Base-by-base conservation (phyloP, 1,140 invertebrate species). In the Arion vulgaris region DNA sequence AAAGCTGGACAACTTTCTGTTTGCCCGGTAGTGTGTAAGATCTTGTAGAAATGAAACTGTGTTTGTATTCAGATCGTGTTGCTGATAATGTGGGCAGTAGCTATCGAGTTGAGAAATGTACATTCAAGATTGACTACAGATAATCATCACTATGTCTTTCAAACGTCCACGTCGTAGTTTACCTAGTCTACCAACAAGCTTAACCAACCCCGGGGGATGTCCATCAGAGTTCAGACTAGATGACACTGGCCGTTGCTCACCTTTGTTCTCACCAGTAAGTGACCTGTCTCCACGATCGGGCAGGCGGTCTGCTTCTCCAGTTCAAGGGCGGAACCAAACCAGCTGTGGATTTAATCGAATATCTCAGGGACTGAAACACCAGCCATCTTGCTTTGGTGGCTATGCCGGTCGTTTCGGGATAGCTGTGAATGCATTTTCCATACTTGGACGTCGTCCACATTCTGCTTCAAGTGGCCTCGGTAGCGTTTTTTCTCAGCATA, bases 111-210 rank as follows among this genome's bases (percentile, higher is more conserved):
- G 5, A 45, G 5, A 45, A 45, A 45, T 5, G 15, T 45, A 19
- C 23, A 2, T 19, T 23, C 17, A 57, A 19, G 23, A 15, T 57
- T 15, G 53, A 57, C 19, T 15, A n/a, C 23, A 57, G 53, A 57
- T 57, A 57, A 45, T 9, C 53, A 57, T 15, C 9, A n/a, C 9
- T 0, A 81, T 81, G 79, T 81, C 79, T 32, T 81, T 73, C 32
- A 81, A 73, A 39, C 36, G 79, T 19, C 66, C 38, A 36, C 66
- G 79, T 13, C 79, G 79, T 0, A 81, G 79, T 72, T 28, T 81
- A 32, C 79, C 79, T 23, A 66, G 66, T 51, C 79, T 81, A n/a
- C 79, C 79, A 38, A 72, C 79, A 26, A 81, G 17, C 38, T 32
- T 81, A 15, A 81, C 79, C 41, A 81, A 81, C 41, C 66, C 11